Conservation (phyloP, 2,888 invertebrate genomes). For the Notodonta dromedarius region DNA sequence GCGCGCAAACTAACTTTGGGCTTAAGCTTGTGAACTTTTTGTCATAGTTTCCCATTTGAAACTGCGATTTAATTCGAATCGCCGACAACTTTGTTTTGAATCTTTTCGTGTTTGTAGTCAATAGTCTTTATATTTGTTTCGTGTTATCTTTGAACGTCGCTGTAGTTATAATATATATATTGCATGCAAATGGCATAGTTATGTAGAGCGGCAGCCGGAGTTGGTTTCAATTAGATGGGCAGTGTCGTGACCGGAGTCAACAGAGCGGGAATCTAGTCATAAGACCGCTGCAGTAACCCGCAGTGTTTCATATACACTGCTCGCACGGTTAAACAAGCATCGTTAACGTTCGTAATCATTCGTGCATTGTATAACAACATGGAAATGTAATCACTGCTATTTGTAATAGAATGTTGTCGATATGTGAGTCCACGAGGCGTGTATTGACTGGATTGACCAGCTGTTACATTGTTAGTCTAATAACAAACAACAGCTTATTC, state of each 20-base stretch:
- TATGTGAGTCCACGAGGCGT: slow-evolving; percentile 19
- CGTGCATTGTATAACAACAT: slow-evolving; percentile 13
- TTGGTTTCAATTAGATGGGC: slow-evolving; percentile 58
- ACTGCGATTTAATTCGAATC: slow-evolving; percentile 56
- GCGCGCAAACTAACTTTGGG: slow-evolving; percentile 55
- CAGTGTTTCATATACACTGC: slow-evolving; percentile 19
- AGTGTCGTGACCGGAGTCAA: slow-evolving; percentile 39
- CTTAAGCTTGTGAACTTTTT: slow-evolving; percentile 62
- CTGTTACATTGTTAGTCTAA: slow-evolving; percentile 17
- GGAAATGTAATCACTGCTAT: slow-evolving; percentile 19
- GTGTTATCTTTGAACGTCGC: slow-evolving; percentile 20
- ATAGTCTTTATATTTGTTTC: slow-evolving; percentile 33
- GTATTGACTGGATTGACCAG: slow-evolving; percentile 17
- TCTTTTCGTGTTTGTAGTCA: slow-evolving; percentile 28
- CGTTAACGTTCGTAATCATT: slow-evolving; percentile 19
- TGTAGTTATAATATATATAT: slow-evolving; percentile 17
- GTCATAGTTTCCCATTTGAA: slow-evolving; percentile 50
- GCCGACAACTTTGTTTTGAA: slow-evolving; percentile 34
- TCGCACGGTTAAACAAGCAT: slow-evolving; percentile 13
- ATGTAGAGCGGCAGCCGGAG: slow-evolving; percentile 40
- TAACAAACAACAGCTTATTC: neutral
- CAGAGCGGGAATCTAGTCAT: slow-evolving; percentile 23
- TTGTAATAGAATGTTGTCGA: slow-evolving; percentile 23
- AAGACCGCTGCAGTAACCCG: slow-evolving; percentile 22
- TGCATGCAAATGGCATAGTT: slow-evolving; percentile 28